A percentile compares a stretch with the other conserved stretches of the same genome.
phyloP scores from a whole-genome alignment of 2,797 vertebrate species.

The Astyanax mexicanus region DNA sequence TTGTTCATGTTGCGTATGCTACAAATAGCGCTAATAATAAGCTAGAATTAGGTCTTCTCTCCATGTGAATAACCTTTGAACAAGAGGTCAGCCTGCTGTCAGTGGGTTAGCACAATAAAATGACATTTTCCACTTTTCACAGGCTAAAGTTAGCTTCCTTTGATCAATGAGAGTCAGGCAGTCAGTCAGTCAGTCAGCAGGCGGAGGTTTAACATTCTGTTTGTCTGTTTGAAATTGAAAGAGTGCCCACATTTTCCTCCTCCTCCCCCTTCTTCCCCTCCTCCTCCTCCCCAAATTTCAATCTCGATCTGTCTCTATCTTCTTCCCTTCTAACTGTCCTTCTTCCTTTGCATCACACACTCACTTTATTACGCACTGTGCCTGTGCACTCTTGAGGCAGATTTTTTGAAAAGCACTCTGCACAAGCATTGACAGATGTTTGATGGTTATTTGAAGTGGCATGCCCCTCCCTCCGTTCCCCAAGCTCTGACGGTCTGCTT shows the following conservation, averaged over 20 bases:
- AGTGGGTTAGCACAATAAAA: background rate
- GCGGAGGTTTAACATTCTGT: slow-evolving; percentile 48
- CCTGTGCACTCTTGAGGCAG: background rate
- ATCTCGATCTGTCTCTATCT: background rate
- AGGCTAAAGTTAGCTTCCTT: slow-evolving; percentile 44
- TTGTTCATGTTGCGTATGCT: background rate
- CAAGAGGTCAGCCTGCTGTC: background rate
- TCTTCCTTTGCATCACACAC: background rate
- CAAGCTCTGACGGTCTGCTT: slow-evolving; percentile 34
- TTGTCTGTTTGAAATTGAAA: slow-evolving; percentile 56
- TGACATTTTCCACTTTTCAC: slow-evolving; percentile 34
- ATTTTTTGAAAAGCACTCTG: slow-evolving; percentile 22
- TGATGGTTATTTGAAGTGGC: slow-evolving; percentile 54
- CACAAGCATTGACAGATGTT: slow-evolving; percentile 45
- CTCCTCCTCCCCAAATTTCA: background rate
- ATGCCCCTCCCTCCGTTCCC: slow-evolving; percentile 24
- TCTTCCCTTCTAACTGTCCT: background rate
- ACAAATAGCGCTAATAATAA: background rate
- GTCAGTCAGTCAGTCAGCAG: slow-evolving; percentile 35
- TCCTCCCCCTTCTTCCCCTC: too few relatives aligned
- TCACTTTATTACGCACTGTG: background rate
- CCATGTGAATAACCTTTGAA: background rate
- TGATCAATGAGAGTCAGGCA: slow-evolving; percentile 52
- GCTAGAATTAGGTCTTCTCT: background rate
- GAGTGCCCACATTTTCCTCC: slow-evolving; percentile 24